A percentile compares a stretch with the other conserved stretches of the same genome.
Conservation (phyloP, 2,888 invertebrate genomes). For the Anthophora plumipes region DNA sequence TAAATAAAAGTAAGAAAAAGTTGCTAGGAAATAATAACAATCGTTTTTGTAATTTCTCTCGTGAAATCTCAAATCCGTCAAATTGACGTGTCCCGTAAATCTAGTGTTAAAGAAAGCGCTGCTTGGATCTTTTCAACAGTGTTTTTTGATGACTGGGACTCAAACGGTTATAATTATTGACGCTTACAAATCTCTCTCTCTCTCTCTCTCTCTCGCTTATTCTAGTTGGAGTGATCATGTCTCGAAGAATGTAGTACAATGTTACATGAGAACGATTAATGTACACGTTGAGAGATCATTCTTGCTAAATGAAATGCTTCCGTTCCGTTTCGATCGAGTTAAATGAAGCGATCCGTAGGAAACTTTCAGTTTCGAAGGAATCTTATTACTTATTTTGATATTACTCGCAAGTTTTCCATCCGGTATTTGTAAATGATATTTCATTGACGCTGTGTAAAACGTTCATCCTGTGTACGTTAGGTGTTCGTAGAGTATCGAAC, state of each 20-base stretch:
- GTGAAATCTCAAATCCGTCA: too few relatives aligned
- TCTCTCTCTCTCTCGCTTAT: neutral
- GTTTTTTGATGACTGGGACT: too few relatives aligned
- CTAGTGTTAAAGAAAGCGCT: too few relatives aligned
- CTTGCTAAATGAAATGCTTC: neutral
- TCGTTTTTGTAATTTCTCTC: too few relatives aligned
- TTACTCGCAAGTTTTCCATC: conserved; percentile 18
- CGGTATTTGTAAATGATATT: neutral
- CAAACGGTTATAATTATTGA: too few relatives aligned
- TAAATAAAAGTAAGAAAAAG: too few relatives aligned
- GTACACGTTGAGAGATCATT: neutral
- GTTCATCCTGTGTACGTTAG: conserved; percentile 34
- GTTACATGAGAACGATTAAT: conserved; percentile 7
- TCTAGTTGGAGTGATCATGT: conserved; percentile 3
- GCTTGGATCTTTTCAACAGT: too few relatives aligned
- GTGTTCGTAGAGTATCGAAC: neutral
- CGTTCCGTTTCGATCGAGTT: neutral
- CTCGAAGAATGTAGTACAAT: neutral
- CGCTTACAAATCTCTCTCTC: conserved; percentile 22
- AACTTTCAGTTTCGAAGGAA: neutral
- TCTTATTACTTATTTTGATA: conserved; percentile 20
- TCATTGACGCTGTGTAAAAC: conserved; percentile 4
- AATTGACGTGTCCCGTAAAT: too few relatives aligned
- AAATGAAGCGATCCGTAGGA: neutral
- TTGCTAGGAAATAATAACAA: too few relatives aligned